These are phyloP conservation scores for Calephelis virginiensis DNA, from an alignment of 1,140 invertebrate species.

Conservation along the genomic window DNA sequence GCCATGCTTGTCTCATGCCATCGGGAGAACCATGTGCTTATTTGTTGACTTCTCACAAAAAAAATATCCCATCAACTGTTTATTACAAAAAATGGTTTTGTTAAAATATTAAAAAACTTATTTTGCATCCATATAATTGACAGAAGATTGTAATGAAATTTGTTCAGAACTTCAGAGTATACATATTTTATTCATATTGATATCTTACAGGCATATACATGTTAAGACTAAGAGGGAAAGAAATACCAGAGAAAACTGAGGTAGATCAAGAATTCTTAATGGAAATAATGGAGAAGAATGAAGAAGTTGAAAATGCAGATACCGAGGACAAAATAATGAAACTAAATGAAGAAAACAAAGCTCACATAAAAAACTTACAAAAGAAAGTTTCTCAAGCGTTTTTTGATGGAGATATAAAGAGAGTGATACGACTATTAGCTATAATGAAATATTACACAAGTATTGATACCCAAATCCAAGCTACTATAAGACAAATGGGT, in stretches of 20 bases:
- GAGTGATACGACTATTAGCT: slow-evolving; percentile 72
- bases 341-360: slow-evolving; percentile 81
- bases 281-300: slow-evolving; percentile 94
- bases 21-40: too few species aligned
- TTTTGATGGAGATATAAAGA: slow-evolving; percentile 79
- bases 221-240: slow-evolving; percentile 82
- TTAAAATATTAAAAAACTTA: too few species aligned
- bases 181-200: slow-evolving; percentile 3
- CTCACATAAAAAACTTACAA: slow-evolving; percentile 77
- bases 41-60: too few species aligned
- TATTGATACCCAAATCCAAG: slow-evolving; percentile 88
- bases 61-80: too few species aligned
- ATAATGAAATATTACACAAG: slow-evolving; percentile 92
- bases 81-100: too few species aligned
- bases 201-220: slow-evolving; percentile 80
- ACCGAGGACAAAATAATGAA: slow-evolving; percentile 80
- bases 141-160: neutral
- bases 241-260: slow-evolving; percentile 85
- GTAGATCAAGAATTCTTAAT: slow-evolving; percentile 88
- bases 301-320: slow-evolving; percentile 84
- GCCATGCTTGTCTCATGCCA: too few species aligned
- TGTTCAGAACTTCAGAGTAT: neutral
- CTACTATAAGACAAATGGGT: slow-evolving; percentile 82
- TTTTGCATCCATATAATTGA: too few species aligned
- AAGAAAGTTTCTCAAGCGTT: slow-evolving; percentile 82